Percentiles rank a stretch among this genome's conserved stretches.
Evolutionary conservation across 2,113 vertebrate species (phyloP).

Genomic region (Pluvianellus socialis): DNA sequence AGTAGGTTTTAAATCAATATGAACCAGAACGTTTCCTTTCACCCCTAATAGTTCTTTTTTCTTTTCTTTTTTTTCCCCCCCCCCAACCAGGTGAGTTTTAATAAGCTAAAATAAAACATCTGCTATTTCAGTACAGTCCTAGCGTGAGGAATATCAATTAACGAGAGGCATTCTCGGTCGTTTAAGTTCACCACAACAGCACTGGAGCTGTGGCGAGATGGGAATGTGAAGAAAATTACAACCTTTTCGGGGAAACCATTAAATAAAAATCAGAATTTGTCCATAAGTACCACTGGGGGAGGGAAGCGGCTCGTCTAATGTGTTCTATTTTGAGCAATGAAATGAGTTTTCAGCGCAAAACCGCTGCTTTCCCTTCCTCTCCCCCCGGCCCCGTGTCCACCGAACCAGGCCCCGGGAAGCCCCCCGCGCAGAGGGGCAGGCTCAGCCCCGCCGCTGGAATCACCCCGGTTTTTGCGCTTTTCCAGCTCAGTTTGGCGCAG

Average conservation of each 20-base stretch:
- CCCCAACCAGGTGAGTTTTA: conserved; percentile 15
- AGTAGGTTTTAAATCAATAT: not conserved
- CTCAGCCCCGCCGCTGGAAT: not conserved
- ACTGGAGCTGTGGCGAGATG: not conserved
- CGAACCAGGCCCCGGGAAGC: fast-evolving
- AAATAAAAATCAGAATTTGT: conserved; percentile 35
- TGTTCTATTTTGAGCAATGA: not conserved
- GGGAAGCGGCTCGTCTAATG: not conserved
- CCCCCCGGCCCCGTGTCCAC: not conserved
- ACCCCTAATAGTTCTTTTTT: not conserved
- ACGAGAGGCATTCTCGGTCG: not conserved
- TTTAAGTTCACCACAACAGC: not conserved
- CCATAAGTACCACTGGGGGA: not conserved
- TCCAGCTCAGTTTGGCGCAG: fast-evolving
- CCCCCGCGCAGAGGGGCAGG: not conserved
- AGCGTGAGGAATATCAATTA: conserved; percentile 5
- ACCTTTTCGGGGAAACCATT: conserved; percentile 36
- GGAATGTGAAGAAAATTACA: conserved; percentile 1
- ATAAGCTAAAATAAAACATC: conserved; percentile 20
- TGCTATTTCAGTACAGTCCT: not conserved
- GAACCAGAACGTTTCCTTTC: not conserved
- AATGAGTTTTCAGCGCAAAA: not conserved
- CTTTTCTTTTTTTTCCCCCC: not conserved
- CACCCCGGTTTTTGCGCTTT: not conserved
- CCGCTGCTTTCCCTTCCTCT: not conserved